phyloP scores from a whole-genome alignment of 1,140 invertebrate species.

The Parapsyche elsis region DNA sequence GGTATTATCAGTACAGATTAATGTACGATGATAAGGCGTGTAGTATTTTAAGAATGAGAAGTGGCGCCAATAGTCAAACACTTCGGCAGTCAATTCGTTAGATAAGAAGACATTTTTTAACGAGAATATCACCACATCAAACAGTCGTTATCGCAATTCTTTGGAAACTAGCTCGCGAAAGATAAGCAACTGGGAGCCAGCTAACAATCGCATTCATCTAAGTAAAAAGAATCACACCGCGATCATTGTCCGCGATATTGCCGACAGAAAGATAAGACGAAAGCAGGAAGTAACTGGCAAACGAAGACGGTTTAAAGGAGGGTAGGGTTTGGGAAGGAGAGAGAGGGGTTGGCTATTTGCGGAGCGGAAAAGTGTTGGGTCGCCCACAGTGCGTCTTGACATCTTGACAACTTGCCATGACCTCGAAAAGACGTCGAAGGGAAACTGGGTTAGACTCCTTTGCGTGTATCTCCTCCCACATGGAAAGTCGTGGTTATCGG shows the following conservation, averaged over 20 bases:
- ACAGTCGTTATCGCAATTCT: neutral
- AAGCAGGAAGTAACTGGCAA: neutral
- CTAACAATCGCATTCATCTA: neutral
- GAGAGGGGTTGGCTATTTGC: constrained; percentile 28
- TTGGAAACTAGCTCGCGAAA: neutral
- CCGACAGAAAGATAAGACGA: neutral
- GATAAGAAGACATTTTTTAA: neutral
- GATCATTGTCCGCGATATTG: neutral
- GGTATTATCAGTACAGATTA: neutral
- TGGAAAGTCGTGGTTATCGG: neutral
- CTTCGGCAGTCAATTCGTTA: neutral
- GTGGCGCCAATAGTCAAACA: neutral
- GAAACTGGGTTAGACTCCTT: constrained; percentile 40
- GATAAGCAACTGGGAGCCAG: neutral
- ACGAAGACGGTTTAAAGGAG: constrained; percentile 9
- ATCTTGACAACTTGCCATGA: constrained; percentile 42
- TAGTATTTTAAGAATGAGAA: neutral
- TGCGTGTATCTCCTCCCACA: constrained; percentile 24
- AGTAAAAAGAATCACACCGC: neutral
- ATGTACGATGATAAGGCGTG: neutral
- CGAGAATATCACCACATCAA: neutral
- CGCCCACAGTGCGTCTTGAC: constrained; percentile 18
- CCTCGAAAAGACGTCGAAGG: constrained; percentile 34
- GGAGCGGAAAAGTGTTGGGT: constrained; percentile 32
- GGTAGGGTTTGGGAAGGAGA: neutral